Conservation (phyloP, 2,797 vertebrate species). For the Linurgus olivaceus region DNA sequence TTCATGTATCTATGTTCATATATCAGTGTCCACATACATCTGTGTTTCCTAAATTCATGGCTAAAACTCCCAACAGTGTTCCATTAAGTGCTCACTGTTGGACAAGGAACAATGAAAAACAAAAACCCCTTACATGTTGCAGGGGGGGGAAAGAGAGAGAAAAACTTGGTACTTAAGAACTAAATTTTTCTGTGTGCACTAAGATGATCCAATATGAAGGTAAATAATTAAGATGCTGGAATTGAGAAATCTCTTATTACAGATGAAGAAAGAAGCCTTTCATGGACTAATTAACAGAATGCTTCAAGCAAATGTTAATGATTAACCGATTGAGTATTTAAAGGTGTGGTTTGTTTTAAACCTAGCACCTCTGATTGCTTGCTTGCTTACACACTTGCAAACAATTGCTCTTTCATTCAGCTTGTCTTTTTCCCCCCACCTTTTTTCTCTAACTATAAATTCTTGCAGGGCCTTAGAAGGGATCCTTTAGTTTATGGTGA, state of each 20-base stretch:
- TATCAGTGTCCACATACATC: neutral
- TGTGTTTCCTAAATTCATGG: neutral
- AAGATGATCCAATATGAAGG: neutral
- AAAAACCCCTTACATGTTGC: neutral
- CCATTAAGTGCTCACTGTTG: neutral
- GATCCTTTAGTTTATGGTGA: neutral
- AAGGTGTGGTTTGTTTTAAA: constrained; percentile 27
- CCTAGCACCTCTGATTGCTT: neutral
- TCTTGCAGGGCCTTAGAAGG: neutral
- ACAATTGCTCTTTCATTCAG: neutral
- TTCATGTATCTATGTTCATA: neutral
- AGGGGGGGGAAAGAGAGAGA: neutral
- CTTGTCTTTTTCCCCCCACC: neutral
- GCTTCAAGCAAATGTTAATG: constrained; percentile 27
- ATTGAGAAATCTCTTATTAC: constrained; percentile 18
- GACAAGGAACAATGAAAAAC: neutral
- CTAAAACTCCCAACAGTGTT: neutral
- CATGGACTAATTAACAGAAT: constrained; percentile 24
- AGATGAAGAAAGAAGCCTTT: constrained; percentile 18
- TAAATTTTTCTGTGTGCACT: neutral
- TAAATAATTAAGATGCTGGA: neutral
- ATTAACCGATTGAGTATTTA: constrained; percentile 2
- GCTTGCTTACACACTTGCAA: neutral
- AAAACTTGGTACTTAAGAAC: neutral
- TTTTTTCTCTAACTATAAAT: neutral